Conservation (phyloP, 2,113 vertebrate genomes). For the Oreamnos americanus region DNA sequence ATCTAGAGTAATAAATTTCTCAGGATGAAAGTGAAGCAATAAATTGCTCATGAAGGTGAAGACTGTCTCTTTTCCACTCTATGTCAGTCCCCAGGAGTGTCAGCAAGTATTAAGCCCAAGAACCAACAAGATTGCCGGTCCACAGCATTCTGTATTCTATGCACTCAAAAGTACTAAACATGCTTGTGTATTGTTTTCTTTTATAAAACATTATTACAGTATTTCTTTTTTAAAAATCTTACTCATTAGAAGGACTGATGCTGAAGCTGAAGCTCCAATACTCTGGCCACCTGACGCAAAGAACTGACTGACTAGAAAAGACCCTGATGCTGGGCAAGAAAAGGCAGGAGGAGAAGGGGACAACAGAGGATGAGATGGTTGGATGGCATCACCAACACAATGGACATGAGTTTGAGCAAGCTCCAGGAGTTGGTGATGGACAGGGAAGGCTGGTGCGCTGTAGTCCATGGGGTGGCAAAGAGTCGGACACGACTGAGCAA, state of each 20-base stretch:
- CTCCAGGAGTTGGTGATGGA: not conserved
- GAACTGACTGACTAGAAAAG: not conserved
- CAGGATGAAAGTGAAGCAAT: not conserved
- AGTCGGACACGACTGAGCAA: not conserved
- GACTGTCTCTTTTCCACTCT: not conserved
- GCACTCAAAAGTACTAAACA: not conserved
- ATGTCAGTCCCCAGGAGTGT: not conserved
- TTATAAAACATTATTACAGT: not conserved
- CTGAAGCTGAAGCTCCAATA: not conserved
- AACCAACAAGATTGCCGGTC: not conserved
- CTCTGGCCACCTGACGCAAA: not conserved
- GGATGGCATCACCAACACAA: not conserved
- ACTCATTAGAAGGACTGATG: not conserved
- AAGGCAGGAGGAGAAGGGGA: not conserved
- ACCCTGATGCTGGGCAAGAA: not conserved
- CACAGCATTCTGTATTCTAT: not conserved
- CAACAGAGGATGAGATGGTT: not conserved
- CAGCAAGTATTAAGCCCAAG: not conserved
- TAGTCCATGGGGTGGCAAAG: not conserved
- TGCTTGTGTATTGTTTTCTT: not conserved
- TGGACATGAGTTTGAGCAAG: not conserved
- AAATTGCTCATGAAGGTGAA: not conserved
- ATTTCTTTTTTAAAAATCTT: not conserved
- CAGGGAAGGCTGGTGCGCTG: not conserved
- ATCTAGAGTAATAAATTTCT: constrained; percentile 27